phyloP scores from a whole-genome alignment of 2,113 vertebrate species.

The Gambusia affinis region DNA sequence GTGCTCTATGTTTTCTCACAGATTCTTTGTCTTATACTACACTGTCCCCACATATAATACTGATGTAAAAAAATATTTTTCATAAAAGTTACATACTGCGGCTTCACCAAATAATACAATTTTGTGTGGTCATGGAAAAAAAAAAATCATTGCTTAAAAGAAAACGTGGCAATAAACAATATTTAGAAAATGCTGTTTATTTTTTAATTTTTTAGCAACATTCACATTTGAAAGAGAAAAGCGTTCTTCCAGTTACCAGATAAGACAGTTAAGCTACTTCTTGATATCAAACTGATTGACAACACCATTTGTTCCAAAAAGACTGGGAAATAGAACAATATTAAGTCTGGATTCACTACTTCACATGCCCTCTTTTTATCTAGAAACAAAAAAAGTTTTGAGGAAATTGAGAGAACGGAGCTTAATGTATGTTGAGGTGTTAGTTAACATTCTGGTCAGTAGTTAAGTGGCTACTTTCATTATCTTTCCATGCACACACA shows the following conservation, averaged over 20 bases:
- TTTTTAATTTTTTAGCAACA: slow-evolving; percentile 85
- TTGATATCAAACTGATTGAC: slow-evolving; percentile 30
- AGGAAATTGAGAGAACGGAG: slow-evolving; percentile 29
- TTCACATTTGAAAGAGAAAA: slow-evolving; percentile 78
- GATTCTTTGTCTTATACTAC: too few species aligned
- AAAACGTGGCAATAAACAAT: slow-evolving; percentile 71
- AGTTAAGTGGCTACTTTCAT: slow-evolving; percentile 34
- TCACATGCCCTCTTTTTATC: slow-evolving; percentile 4
- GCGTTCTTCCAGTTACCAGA: slow-evolving; percentile 32
- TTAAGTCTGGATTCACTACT: neutral
- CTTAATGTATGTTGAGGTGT: slow-evolving; percentile 22
- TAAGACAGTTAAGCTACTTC: slow-evolving; percentile 29
- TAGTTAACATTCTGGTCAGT: slow-evolving; percentile 54
- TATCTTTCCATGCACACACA: slow-evolving; percentile 10
- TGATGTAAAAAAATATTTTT: too few species aligned
- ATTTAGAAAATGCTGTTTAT: slow-evolving; percentile 78
- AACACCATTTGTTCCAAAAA: slow-evolving; percentile 9
- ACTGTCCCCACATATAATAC: too few species aligned
- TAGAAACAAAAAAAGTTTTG: slow-evolving; percentile 7
- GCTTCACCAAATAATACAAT: slow-evolving; percentile 16
- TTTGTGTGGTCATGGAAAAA: slow-evolving; percentile 18
- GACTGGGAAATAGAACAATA: slow-evolving; percentile 3
- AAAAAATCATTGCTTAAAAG: slow-evolving; percentile 10
- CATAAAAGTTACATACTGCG: too few species aligned
- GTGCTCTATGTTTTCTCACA: too few species aligned